Percentiles rank a stretch among this genome's conserved stretches.
Evolutionary conservation across 2,797 vertebrate genomes (phyloP).

Genomic region (Austrolebias charrua): DNA sequence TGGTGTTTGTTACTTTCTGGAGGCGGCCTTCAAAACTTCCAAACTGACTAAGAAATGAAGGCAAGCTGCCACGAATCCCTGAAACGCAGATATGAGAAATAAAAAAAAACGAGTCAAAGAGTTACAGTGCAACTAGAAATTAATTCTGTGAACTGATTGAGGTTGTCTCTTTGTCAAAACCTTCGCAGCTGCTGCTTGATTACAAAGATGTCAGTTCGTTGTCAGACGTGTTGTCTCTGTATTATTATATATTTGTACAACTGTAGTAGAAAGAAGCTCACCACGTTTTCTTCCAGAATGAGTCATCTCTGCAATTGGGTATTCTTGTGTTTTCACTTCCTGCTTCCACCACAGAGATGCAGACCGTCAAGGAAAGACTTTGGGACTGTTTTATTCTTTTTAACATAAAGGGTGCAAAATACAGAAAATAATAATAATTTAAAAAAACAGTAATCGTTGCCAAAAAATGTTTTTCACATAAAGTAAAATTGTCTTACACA

Average conservation of each 20-base stretch:
- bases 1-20: conserved; percentile 98
- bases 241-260: conserved; percentile 54
- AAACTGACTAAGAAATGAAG: conserved; percentile 57
- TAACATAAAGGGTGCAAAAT: conserved; percentile 4
- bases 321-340: conserved; percentile 15
- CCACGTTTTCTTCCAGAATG: conserved; percentile 52
- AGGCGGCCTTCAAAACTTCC: conserved; percentile 70
- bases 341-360: conserved; percentile 6
- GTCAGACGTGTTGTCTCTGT: conserved; percentile 61
- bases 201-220: conserved; percentile 57
- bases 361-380: conserved; percentile 19
- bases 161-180: conserved; percentile 55
- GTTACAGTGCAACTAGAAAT: conserved; percentile 18
- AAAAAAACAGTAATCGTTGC: conserved; percentile 10
- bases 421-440: too few species aligned
- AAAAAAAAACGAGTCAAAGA: neutral
- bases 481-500: conserved; percentile 5
- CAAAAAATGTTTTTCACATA: conserved; percentile 15
- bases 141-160: conserved; percentile 44
- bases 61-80: conserved; percentile 39
- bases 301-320: conserved; percentile 40
- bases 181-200: conserved; percentile 49
- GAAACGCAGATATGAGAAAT: conserved; percentile 20
- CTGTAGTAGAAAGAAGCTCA: conserved; percentile 42
- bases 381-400: conserved; percentile 39